Evolutionary conservation across 2,888 invertebrate genomes (phyloP), one percentile per base, ranked within the genome.

Genomic region (Nudaria mundana): DNA sequence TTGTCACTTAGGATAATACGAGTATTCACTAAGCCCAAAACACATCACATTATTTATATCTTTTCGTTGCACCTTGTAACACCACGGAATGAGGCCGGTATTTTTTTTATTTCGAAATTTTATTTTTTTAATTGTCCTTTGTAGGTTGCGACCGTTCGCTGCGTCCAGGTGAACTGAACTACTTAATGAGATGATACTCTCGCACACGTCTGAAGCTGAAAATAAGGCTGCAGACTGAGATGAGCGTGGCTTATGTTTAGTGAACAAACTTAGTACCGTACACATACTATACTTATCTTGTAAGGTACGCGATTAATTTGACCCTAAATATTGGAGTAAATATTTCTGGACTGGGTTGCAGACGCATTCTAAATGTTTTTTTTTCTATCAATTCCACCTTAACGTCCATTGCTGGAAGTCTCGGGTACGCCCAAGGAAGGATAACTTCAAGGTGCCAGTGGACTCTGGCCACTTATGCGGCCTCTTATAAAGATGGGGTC

Each of bases 121-220:
- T 37, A 37, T 30, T 29, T 30, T 39, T 42, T 47, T 16, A 15
- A 33, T 32, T 38, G 40, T 52, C 36, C 32, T 44, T 52, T 44
- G 48, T 38, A 42, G 42, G 33, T 48, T 52, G 54, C 58, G 57
- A 52, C 62, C 62, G 63, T 44, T 48, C 63, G 63, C 37, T 38
- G 53, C 59, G 61, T 61, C 60, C 72, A 67, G 71, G 70, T 70
- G 55, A 48, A 66, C 59, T 63, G 54, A 53, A 66, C 66, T 59
- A 28, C 28, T 8, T 28, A 62, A 61, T 56, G 49, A 52, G 55
- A 51, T 51, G 47, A 40, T 44, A 44, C 44, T 55, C 57, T 52
- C 46, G 59, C 54, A 63, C 56, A 48, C 45, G 52, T 51, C 70
- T 71, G 71, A 68, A 71, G 59, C 64, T 71, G 70, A 68, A 68